Evolutionary conservation across 1,140 invertebrate species (phyloP).

Genomic region (Eubasilissa regina): DNA sequence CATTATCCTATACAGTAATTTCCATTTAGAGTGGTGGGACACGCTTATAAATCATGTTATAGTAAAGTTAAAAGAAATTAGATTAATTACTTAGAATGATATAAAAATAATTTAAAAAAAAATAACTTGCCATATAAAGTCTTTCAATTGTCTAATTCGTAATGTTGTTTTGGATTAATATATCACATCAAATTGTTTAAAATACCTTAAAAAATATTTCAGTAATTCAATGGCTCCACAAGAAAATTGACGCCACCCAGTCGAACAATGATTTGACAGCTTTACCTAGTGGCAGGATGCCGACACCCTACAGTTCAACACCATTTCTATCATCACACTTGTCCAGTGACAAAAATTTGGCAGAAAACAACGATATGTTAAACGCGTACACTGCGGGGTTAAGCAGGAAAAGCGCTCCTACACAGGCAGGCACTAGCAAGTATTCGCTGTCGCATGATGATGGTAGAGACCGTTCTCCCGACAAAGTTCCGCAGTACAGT

Average conservation of each 20-base stretch:
- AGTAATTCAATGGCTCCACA: constrained; percentile 72
- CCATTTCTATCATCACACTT: constrained; percentile 64
- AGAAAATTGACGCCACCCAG: constrained; percentile 66
- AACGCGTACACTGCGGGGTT: constrained; percentile 66
- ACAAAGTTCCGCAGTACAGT: constrained; percentile 39
- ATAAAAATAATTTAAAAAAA: too few relatives aligned
- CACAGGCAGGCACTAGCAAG: constrained; percentile 3
- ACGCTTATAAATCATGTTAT: too few relatives aligned
- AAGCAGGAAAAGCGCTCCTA: not conserved
- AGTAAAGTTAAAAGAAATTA: too few relatives aligned
- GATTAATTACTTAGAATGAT: too few relatives aligned
- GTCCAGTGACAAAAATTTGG: constrained; percentile 60
- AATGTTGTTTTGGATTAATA: not conserved
- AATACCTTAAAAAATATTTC: constrained; percentile 46
- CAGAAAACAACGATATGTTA: constrained; percentile 65
- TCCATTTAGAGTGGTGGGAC: too few relatives aligned
- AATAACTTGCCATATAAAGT: not conserved
- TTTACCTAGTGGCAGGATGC: constrained; percentile 50
- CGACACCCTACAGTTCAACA: constrained; percentile 62
- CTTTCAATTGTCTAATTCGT: not conserved
- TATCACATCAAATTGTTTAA: not conserved
- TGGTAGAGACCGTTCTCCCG: not conserved
- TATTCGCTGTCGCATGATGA: not conserved
- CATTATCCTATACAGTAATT: too few relatives aligned
- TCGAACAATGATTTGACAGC: constrained; percentile 60